Conservation (phyloP, 2,113 vertebrate genomes). For the Lasiurus borealis region DNA sequence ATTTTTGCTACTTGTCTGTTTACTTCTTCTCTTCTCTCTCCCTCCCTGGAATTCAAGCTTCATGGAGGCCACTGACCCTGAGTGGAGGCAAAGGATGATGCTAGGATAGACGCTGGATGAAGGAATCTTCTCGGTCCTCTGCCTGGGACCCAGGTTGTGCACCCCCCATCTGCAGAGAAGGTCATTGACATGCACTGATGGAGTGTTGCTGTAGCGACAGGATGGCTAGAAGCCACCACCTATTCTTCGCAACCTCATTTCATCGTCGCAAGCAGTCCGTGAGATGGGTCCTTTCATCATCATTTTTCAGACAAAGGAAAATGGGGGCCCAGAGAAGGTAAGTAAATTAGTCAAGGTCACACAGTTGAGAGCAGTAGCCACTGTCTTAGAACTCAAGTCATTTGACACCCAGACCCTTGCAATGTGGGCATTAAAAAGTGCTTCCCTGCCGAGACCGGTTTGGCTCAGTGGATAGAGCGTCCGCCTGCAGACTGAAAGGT, state of each 20-base stretch:
- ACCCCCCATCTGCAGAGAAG: neutral
- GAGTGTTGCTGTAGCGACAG: fast-evolving
- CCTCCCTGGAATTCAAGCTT: neutral
- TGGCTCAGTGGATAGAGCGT: no score
- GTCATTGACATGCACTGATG: neutral
- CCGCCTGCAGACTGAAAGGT: no score
- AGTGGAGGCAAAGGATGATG: neutral
- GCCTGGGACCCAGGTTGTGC: fast-evolving
- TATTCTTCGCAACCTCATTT: neutral
- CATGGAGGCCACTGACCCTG: neutral
- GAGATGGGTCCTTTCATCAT: neutral
- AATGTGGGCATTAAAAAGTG: neutral
- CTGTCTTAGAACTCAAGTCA: neutral
- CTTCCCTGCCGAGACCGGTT: no score
- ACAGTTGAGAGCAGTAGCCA: neutral
- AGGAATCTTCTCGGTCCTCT: neutral
- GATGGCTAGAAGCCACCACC: neutral
- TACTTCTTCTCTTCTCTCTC: fast-evolving
- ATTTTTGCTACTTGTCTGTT: no score
- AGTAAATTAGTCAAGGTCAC: neutral
- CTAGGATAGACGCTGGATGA: no score
- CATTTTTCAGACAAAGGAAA: neutral
- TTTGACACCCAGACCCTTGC: neutral
- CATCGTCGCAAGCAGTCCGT: neutral
- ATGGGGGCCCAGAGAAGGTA: neutral